These are phyloP conservation scores for Ailuropoda melanoleuca DNA, from an alignment of 2,113 vertebrate genomes.

Conservation along the genomic window DNA sequence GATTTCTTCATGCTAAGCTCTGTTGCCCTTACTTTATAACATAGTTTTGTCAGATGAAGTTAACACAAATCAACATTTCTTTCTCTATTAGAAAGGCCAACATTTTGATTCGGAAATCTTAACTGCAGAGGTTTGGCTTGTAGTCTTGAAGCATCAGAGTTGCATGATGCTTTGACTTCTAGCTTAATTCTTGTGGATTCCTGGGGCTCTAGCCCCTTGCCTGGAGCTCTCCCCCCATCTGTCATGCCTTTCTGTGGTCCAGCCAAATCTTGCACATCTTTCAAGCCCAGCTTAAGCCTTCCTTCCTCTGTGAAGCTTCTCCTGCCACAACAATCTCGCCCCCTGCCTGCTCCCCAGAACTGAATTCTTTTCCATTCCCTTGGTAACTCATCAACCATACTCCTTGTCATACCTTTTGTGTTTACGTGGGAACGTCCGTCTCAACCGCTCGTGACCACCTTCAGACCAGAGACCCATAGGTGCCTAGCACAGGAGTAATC, in stretches of 20 bases:
- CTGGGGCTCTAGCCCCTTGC: neutral
- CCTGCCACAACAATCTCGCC: neutral
- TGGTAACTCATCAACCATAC: neutral
- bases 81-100: neutral
- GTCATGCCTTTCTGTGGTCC: neutral
- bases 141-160: neutral
- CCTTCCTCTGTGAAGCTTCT: neutral
- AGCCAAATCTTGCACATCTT: neutral
- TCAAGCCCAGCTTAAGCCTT: neutral
- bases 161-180: neutral
- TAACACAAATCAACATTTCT: neutral
- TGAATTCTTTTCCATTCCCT: neutral
- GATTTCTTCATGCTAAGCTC: neutral
- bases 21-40: neutral
- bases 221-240: neutral
- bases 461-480: neutral
- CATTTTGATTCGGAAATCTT: conserved; percentile 37
- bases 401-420: neutral
- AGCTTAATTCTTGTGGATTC: neutral
- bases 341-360: neutral
- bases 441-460: neutral
- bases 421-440: neutral
- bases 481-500: neutral
- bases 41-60: neutral
- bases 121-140: neutral